Evolutionary conservation across 2,888 invertebrate genomes (phyloP), one percentile per base, ranked within the genome.

Genomic region (Bedellia somnulentella): DNA sequence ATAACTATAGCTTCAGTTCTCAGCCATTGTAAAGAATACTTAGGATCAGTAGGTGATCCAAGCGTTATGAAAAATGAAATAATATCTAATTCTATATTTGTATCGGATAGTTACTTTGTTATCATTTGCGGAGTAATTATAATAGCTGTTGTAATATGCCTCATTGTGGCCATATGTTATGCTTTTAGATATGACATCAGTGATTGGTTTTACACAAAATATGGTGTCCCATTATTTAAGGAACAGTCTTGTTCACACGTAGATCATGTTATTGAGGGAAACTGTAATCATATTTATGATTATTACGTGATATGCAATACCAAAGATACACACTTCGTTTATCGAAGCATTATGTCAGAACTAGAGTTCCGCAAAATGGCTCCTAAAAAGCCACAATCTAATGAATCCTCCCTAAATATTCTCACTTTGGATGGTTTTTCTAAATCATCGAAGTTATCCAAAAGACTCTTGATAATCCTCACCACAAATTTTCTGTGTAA

Each of bases 301-400:
- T 91, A 89, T 38, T 93, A 92, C 67, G 82, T 93, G 58, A 85
- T 90, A 46, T 92, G 92, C 67, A 87, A 88, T 64, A 84, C 86
- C 58, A 84, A 86, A 60, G 91, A 92, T 80, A 87, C 71, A 50
- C 84, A 71, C 79, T 85, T 78, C 40, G 78, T 81, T 63, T 85
- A 61, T 61, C 81, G 63, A 76, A 85, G 73, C 68, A 84, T 75
- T 47, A 87, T 71, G 78, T 82, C 58, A 43, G 88, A 89, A 49
- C 64, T 92, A 39, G 90, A 91, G 52, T 71, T 64, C 42, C 57
- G 75, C 41, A 86, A 87, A 57, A 82, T 89, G 44, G 68, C 83
- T 6, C 68, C 86, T 3, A 89, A 87, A 83, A 83, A 86, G 24
- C 82, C 84, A 51, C 78, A 85, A 3, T 78, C 79, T 18, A 87